phyloP scores from a whole-genome alignment of 2,888 invertebrate genomes.

The Napeogenes inachia region DNA sequence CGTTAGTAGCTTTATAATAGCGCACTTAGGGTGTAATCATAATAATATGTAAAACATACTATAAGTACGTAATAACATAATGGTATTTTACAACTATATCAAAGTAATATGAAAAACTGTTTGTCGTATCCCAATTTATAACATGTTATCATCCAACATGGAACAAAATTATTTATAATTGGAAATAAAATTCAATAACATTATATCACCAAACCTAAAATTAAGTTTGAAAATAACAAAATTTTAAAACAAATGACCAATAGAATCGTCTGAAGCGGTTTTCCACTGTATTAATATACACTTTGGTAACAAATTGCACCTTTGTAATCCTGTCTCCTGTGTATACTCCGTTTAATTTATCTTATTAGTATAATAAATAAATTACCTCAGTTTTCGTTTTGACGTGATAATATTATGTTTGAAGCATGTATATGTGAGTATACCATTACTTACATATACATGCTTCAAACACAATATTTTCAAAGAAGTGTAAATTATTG shows the following conservation, averaged over 20 bases:
- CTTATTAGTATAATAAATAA: slow-evolving; percentile 4
- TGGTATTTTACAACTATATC: too few relatives aligned
- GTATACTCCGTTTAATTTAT: slow-evolving; percentile 37
- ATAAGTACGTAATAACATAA: too few relatives aligned
- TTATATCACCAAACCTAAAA: background rate
- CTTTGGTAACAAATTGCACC: slow-evolving; percentile 71
- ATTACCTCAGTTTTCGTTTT: background rate
- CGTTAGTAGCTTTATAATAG: too few relatives aligned
- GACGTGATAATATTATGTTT: too few relatives aligned
- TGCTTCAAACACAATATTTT: too few relatives aligned
- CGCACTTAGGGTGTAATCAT: too few relatives aligned
- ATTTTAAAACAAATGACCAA: background rate
- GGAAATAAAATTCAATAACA: background rate
- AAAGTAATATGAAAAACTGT: too few relatives aligned
- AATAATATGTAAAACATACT: too few relatives aligned
- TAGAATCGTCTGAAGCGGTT: slow-evolving; percentile 54
- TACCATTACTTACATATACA: too few relatives aligned
- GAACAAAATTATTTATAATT: background rate
- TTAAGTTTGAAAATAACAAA: background rate
- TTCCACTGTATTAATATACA: slow-evolving; percentile 64
- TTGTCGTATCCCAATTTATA: background rate
- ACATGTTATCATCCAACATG: background rate
- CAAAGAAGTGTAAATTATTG: too few relatives aligned
- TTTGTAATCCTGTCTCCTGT: slow-evolving; percentile 68
- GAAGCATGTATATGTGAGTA: too few relatives aligned